Percentiles rank a stretch among this genome's conserved stretches.
phyloP scores from a whole-genome alignment of 2,797 vertebrate genomes.

The Dermochelys coriacea region DNA sequence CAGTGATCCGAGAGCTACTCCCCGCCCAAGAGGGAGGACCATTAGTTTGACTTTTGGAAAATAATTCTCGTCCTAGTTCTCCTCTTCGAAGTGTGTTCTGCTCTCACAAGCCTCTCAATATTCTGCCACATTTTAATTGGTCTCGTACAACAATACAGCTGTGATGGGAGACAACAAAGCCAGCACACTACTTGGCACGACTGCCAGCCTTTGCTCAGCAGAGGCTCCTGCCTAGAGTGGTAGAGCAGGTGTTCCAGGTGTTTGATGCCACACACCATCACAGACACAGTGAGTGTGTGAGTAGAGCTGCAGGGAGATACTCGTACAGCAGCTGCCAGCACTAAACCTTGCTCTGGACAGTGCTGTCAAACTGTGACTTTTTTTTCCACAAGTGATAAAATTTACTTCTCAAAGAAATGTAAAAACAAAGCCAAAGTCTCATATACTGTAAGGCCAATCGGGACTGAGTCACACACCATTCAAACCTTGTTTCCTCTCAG shows the following conservation, averaged over 20 bases:
- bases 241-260: background rate
- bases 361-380: rapidly evolving
- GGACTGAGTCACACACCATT: background rate
- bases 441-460: background rate
- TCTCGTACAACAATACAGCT: rapidly evolving
- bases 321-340: background rate
- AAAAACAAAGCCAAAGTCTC: background rate
- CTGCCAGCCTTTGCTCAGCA: background rate
- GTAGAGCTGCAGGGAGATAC: background rate
- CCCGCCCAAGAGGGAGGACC: constrained; percentile 38
- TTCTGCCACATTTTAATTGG: too few species aligned
- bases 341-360: background rate
- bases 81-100: background rate
- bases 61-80: background rate
- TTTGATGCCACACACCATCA: too few species aligned
- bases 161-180: background rate
- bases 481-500: background rate
- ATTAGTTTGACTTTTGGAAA: background rate
- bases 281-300: background rate
- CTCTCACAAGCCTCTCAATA: background rate
- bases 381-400: background rate
- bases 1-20: constrained; percentile 32
- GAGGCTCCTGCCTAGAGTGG: background rate
- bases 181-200: background rate
- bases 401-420: background rate